Base-by-base conservation (phyloP, 2,797 vertebrate species). In the Paratrypauchen microcephalus region DNA sequence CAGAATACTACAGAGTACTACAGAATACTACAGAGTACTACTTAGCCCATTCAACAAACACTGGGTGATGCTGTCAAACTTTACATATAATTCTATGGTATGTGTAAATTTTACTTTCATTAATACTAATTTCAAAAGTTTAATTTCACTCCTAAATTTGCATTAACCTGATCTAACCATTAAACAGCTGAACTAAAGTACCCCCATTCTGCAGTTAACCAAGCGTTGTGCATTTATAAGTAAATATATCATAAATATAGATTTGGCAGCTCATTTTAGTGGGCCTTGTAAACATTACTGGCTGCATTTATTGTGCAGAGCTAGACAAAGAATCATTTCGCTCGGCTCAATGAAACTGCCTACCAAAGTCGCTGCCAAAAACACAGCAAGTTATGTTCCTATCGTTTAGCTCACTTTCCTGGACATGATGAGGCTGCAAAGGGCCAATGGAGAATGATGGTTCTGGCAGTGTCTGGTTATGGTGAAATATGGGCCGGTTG, bases 341-440 rank as follows among this genome's bases (percentile, higher is more conserved):
- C 61, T 63, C 21, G 15, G 61, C 61, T 63, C 61, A 63, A 63
- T 63, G 21, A 63, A 63, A 26, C 62, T 64, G 62, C 62, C 62
- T 48, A 26, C 62, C 23, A 45, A 47, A 47, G 21, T 26, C 41
- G 1, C 62, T 48, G 62, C 62, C 62, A 64, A 64, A 64, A 64
- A 64, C 62, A 64, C 21, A 47, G 62, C 21, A 48, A 64, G 62
- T 64, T 64, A 64, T 64, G 62, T 64, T 64, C 62, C 62, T 64
- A 64, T 47, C 39, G 19, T 64, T 64, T 47, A 47, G 41, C 26
- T 18, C 21, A 26, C 41, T 64, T 64, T 64, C 41, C 41, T 26
- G 41, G 62, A 47, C 62, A 26, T 48, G n/a, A 28, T 62, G 15
- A 45, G 24, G 11, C 16, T 36, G 30, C 36, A 60, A 6, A 45